phyloP scores from a whole-genome alignment of 2,113 vertebrate species.

The Tenebrosternarchus preto region DNA sequence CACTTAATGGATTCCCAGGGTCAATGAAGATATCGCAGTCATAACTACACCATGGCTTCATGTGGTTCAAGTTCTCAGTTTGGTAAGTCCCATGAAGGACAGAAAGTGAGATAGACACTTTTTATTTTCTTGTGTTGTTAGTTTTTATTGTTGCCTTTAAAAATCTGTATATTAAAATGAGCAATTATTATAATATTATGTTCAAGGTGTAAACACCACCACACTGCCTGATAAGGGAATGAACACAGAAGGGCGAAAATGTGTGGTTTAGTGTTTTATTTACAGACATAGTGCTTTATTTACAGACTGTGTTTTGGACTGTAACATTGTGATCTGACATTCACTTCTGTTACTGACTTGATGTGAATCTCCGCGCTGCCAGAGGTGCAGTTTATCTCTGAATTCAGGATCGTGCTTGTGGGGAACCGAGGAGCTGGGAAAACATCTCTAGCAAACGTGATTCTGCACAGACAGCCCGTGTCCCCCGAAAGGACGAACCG shows the following conservation, averaged over 20 bases:
- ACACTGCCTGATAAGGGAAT: no score
- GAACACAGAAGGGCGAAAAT: neutral
- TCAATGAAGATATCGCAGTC: neutral
- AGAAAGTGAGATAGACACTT: no score
- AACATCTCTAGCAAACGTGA: slow-evolving; percentile 45
- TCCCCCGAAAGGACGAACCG: slow-evolving; percentile 6
- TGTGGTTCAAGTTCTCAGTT: slow-evolving; percentile 28
- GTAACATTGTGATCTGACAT: no score
- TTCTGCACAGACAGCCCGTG: slow-evolving; percentile 27
- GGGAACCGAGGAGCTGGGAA: slow-evolving; percentile 55
- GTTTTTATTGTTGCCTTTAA: no score
- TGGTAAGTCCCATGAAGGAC: slow-evolving; percentile 38
- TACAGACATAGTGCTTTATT: no score
- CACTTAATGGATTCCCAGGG: neutral
- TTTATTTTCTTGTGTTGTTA: no score
- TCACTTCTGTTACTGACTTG: slow-evolving; percentile 8
- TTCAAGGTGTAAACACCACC: neutral
- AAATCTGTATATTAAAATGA: no score
- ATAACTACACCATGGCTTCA: slow-evolving; percentile 33
- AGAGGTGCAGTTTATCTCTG: slow-evolving; percentile 44
- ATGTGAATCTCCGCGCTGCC: slow-evolving; percentile 12
- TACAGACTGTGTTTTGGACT: no score
- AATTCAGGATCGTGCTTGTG: slow-evolving; percentile 51
- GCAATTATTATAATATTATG: no score
- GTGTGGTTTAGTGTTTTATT: no score